Base-by-base conservation (phyloP, 2,888 invertebrate genomes). In the Drosophila setosimentum region DNA sequence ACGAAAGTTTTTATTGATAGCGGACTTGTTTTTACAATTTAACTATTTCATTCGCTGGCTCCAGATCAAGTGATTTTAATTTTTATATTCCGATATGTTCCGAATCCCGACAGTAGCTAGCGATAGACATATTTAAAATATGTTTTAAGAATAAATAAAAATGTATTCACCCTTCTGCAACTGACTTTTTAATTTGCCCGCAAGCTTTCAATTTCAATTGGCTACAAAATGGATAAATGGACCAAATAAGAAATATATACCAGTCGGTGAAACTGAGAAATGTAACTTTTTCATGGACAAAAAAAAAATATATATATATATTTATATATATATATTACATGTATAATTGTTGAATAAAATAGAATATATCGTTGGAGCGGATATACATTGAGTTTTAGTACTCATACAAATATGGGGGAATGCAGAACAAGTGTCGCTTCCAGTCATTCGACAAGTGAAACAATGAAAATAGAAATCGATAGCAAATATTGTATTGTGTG, bases 391-490 rank as follows among this genome's bases (percentile, higher is more conserved):
- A 21, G 40, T 55, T 51, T 64, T 48, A 42, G 51, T 68, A 64
- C 55, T 50, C 48, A 51, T 71, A 54, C 59, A 68, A 68, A 67
- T 67, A 45, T 57, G 54, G 54, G 58, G 53, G 50, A 58, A 35
- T 66, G 71, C 75, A 53, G 68, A 64, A 65, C 72, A 76, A 74
- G 82, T 78, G 69, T 71, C 71, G 59, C 29, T 73, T 64, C 33
- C 63, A 55, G 73, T 37, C 65, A 27, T 35, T 16, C 70, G 73
- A 78, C 70, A 73, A 71, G 76, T 81, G 55, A 86, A 79, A 83
- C 79, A 87, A 86, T 78, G 79, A 75, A 53, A 68, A 53, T 68
- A 81, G 81, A 87, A 86, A 89, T 89, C 87, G 87, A 89, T 89
- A 48, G 66, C 67, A 78, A 76, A 83, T 82, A 76, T 73, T 37